A percentile compares a stretch with the other conserved stretches of the same genome.
phyloP scores from a whole-genome alignment of 2,113 vertebrate species.

The Phasianus colchicus region DNA sequence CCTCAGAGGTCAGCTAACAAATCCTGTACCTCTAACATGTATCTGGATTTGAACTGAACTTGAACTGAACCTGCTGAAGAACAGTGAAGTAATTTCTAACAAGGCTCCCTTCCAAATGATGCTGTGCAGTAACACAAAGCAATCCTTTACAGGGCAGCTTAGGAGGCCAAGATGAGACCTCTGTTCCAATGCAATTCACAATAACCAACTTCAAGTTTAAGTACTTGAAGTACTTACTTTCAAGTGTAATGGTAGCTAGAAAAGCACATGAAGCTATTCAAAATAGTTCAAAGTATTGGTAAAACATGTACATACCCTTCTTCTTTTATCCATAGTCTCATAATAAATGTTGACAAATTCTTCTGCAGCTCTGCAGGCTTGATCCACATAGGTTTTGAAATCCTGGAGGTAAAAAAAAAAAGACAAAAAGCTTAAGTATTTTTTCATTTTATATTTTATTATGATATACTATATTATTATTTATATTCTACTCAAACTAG shows the following conservation, averaged over 20 bases:
- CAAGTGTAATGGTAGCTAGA: background rate
- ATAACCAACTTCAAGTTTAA: background rate
- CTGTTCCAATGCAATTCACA: accelerated
- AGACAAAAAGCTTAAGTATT: background rate
- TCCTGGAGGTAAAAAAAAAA: constrained; percentile 73
- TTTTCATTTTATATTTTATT: background rate
- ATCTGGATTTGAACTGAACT: accelerated
- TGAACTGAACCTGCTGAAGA: background rate
- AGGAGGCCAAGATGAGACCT: background rate
- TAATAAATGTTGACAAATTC: constrained; percentile 98
- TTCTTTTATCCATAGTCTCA: constrained; percentile 96
- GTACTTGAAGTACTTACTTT: background rate
- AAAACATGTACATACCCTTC: constrained; percentile 81
- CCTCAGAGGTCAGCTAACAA: background rate
- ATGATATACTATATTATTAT: background rate
- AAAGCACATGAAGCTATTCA: background rate
- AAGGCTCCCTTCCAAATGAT: background rate
- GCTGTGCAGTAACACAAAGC: background rate
- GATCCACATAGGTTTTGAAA: constrained; percentile 93
- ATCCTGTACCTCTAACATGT: background rate
- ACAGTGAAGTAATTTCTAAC: background rate
- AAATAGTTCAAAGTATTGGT: background rate
- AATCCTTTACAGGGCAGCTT: background rate
- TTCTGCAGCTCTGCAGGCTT: constrained; percentile 95
- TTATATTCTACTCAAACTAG: background rate